Evolutionary conservation across 1,140 invertebrate genomes (phyloP), one percentile per base, ranked within the genome.

Genomic region (Oryctes rhinoceros): DNA sequence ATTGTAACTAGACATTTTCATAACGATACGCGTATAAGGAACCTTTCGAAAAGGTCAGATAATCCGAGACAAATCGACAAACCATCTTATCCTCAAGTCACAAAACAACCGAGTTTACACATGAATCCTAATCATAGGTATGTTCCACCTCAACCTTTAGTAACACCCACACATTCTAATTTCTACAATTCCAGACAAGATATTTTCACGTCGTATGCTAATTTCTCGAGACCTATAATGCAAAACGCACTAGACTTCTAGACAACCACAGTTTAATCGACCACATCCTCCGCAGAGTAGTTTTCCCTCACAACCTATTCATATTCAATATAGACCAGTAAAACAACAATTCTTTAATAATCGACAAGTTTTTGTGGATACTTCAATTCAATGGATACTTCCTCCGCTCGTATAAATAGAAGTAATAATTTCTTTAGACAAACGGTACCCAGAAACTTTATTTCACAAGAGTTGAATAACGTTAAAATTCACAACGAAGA

Each of bases 301-400:
- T 10, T 76, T 76, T 49, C 75, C 75, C 2, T 76, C 75, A 1
- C 75, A 76, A 39, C 37, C 75, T 10, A 44, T 76, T 47, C 75
- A 9, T 10, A 9, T 76, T 9, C 37, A 49, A 44, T 13, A 37
- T 3, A 39, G 13, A 47, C 37, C 35, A 76, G 18, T 49, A 44
- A 7, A 76, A 18, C 75, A 76, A 47, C 35, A 44, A 11, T 30
- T 49, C 37, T 18, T 24, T 47, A 76, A 37, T 35, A 48, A 76
- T 3, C 47, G 15, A 44, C 47, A 76, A 76, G 75, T 48, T 9
- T 76, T 76, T 76, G 44, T 76, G 48, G 78, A 81, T 81, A 44
- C 79, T 49, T 78, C 39, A 37, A 76, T 47, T 20, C 35, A 35
- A 71, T 39, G 39, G 39, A 39, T 39, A 39, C 39, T 49, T 44